Percentiles rank a stretch among this genome's conserved stretches.
phyloP scores from a whole-genome alignment of 2,797 vertebrate species.

The Clarias laeviceps region DNA sequence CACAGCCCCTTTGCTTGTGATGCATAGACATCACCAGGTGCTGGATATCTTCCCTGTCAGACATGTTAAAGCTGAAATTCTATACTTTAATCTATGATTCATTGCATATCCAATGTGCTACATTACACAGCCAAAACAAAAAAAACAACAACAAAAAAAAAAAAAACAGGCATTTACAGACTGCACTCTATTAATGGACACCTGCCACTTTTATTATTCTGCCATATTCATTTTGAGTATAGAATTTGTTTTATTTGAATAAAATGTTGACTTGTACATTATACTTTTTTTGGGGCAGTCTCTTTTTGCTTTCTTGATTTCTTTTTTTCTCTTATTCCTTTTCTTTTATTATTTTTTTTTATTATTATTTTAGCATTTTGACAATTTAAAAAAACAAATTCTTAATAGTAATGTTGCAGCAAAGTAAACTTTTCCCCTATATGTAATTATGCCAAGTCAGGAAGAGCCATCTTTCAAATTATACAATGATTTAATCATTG shows the following conservation, averaged over 20 bases:
- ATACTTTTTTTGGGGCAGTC: neutral
- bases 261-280: slow-evolving; percentile 16
- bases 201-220: slow-evolving; percentile 20
- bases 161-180: slow-evolving; percentile 13
- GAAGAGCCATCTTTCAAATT: neutral
- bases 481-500: neutral
- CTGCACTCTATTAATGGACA: slow-evolving; percentile 15
- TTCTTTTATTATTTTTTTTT: neutral
- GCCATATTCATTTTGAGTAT: slow-evolving; percentile 16
- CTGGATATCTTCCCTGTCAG: neutral
- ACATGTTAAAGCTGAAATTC: neutral
- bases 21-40: neutral
- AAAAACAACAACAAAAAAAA: neutral
- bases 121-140: neutral
- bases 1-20: neutral
- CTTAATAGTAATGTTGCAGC: neutral
- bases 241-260: slow-evolving; percentile 29
- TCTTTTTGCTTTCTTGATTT: neutral
- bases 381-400: neutral
- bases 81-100: neutral
- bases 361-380: neutral
- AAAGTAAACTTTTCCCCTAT: neutral
- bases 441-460: neutral
- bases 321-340: neutral
- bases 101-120: neutral